phyloP scores from a whole-genome alignment of 2,113 vertebrate species.

The Apodemus sylvaticus region DNA sequence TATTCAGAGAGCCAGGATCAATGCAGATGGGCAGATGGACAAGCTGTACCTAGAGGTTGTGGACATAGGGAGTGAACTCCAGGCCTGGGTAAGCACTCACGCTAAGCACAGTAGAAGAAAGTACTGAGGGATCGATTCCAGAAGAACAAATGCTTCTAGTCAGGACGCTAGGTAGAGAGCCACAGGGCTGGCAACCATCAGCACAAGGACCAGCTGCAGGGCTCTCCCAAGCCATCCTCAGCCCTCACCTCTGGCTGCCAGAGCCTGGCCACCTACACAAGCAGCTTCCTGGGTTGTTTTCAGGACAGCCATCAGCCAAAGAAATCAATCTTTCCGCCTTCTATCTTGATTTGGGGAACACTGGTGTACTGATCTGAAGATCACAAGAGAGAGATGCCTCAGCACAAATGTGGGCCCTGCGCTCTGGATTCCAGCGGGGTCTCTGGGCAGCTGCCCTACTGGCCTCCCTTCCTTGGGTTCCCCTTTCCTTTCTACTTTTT shows the following conservation, averaged over 20 bases:
- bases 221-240: not conserved
- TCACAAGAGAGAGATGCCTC: not conserved
- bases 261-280: no score
- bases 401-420: not conserved
- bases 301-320: not conserved
- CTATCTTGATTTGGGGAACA: not conserved
- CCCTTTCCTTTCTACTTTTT: no score
- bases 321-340: not conserved
- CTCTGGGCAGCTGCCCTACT: not conserved
- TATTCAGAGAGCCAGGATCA: slow-evolving; percentile 2
- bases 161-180: not conserved
- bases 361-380: not conserved
- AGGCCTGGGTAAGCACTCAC: not conserved
- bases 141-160: not conserved
- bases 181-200: no score
- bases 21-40: not conserved
- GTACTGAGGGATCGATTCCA: not conserved
- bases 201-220: not conserved
- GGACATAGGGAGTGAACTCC: not conserved
- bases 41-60: not conserved
- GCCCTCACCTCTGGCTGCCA: not conserved
- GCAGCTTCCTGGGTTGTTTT: not conserved
- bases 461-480: not conserved
- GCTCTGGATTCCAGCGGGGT: not conserved
- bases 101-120: not conserved